Evolutionary conservation across 2,888 invertebrate genomes (phyloP).

Genomic region (Pterostichus niger): DNA sequence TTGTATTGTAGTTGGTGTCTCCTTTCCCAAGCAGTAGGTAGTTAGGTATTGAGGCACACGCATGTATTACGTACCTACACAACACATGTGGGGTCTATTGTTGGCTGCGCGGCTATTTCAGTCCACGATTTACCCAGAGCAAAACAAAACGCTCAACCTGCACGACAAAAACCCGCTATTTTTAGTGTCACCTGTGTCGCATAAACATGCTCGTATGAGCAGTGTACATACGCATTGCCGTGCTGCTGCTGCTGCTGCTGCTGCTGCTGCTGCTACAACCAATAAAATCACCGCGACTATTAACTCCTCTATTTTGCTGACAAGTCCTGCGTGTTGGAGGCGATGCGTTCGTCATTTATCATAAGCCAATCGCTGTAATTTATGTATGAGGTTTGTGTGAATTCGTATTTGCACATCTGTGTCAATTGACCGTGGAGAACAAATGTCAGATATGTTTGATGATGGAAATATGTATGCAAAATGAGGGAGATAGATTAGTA

Average conservation of each 20-base stretch:
- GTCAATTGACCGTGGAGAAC: too few relatives aligned
- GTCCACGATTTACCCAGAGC: constrained; percentile 50
- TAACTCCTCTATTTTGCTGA: constrained; percentile 52
- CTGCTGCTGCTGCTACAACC: not conserved
- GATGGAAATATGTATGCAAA: too few relatives aligned
- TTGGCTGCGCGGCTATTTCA: constrained; percentile 50
- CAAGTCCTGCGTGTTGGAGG: constrained; percentile 5
- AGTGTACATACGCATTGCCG: not conserved
- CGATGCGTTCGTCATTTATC: constrained; percentile 40
- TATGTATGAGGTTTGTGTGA: too few relatives aligned
- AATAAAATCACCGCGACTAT: constrained; percentile 55
- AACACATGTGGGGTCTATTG: constrained; percentile 55
- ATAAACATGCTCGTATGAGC: constrained; percentile 42
- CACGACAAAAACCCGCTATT: constrained; percentile 57
- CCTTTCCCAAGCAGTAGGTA: not conserved
- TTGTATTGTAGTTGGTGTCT: not conserved
- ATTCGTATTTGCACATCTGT: too few relatives aligned
- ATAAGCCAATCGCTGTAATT: constrained; percentile 21
- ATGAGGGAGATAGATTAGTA: too few relatives aligned
- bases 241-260: not conserved
- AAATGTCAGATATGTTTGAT: too few relatives aligned
- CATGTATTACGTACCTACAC: constrained; percentile 9
- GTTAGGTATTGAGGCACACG: not conserved
- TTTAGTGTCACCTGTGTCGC: constrained; percentile 61
- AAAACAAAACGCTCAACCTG: constrained; percentile 49